Conservation (phyloP, 2,797 vertebrate species). For the Cyprinodon diabolis region DNA sequence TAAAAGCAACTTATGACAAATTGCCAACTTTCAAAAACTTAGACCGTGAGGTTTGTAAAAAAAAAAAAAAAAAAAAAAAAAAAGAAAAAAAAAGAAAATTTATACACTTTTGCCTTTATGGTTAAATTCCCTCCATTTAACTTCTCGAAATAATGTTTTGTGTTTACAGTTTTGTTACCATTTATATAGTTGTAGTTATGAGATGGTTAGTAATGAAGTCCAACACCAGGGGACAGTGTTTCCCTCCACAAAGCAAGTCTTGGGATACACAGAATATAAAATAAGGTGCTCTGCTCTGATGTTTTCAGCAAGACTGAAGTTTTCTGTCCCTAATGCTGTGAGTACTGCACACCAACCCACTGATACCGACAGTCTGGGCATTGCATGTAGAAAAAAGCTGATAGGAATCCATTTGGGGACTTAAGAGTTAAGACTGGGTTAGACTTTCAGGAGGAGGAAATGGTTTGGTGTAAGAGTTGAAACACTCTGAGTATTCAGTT, state of each 20-base stretch:
- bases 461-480: not conserved
- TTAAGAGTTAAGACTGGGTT: too few species aligned
- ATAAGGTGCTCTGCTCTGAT: not conserved
- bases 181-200: not conserved
- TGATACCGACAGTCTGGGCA: too few species aligned
- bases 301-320: not conserved
- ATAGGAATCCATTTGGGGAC: too few species aligned
- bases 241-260: not conserved
- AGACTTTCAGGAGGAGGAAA: not conserved
- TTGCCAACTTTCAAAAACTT: not conserved
- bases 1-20: not conserved
- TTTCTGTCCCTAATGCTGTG: not conserved
- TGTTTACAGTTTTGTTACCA: not conserved
- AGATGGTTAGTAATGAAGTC: not conserved
- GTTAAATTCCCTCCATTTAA: not conserved
- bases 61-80: not conserved
- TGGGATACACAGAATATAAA: not conserved
- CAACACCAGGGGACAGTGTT: conserved; percentile 1
- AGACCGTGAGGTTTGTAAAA: not conserved
- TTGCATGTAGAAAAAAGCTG: too few species aligned
- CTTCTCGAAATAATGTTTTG: not conserved
- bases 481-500: not conserved
- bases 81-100: too few species aligned
- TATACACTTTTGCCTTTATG: not conserved
- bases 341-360: not conserved